Evolutionary conservation across 2,888 invertebrate species (phyloP).

Genomic region (Eledona agricola): DNA sequence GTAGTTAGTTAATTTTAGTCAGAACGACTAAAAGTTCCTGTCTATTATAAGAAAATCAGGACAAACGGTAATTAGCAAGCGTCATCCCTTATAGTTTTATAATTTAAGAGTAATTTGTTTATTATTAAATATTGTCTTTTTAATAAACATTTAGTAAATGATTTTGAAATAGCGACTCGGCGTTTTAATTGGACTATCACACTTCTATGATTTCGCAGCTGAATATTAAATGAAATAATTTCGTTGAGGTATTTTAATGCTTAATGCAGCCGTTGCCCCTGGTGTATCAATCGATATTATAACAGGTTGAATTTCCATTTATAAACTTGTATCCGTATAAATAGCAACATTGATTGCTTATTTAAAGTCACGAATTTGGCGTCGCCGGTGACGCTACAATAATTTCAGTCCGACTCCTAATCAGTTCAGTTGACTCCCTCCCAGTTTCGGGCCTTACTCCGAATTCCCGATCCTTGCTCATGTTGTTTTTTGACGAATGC

Average conservation of each 20-base stretch:
- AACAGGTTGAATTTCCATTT: conserved; percentile 33
- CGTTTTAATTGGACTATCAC: no score
- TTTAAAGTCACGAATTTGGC: conserved; percentile 30
- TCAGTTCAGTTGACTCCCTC: conserved; percentile 1
- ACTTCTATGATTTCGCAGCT: no score
- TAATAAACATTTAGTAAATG: not conserved
- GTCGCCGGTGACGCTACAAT: no score
- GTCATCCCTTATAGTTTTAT: no score
- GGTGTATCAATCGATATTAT: conserved; percentile 25
- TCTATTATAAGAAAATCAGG: no score
- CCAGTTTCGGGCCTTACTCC: not conserved
- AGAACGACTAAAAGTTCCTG: no score
- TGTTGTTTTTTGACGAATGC: conserved; percentile 13
- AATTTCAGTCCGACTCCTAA: conserved; percentile 12
- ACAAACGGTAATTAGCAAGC: no score
- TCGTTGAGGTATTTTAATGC: conserved; percentile 6
- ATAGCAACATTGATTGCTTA: conserved; percentile 32
- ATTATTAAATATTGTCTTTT: no score
- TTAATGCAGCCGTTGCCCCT: conserved; percentile 8
- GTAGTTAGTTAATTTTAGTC: no score
- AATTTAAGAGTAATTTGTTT: no score
- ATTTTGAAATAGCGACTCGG: no score
- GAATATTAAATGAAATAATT: conserved; percentile 10
- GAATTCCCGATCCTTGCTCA: conserved; percentile 8
- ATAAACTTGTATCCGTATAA: conserved; percentile 28